phyloP scores from a whole-genome alignment of 2,113 vertebrate genomes.

The Nesogale talazaci region DNA sequence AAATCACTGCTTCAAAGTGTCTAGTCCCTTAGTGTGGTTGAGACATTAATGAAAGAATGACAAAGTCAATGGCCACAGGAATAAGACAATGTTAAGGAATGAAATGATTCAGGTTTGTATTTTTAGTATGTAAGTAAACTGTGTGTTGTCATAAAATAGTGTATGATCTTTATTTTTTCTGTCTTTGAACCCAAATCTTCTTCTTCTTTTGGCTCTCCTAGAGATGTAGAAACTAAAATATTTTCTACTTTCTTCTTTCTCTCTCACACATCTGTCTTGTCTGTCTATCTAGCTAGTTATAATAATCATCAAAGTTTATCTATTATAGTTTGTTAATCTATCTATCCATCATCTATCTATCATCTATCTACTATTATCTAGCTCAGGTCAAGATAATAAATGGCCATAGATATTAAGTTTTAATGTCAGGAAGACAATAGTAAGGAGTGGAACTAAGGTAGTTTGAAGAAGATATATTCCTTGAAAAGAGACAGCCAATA shows the following conservation, averaged over 20 bases:
- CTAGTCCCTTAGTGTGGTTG: background rate
- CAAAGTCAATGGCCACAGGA: background rate
- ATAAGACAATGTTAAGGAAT: no score
- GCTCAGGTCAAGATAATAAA: background rate
- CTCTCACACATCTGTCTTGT: background rate
- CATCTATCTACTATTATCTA: no score
- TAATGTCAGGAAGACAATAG: accelerated
- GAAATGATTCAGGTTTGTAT: background rate
- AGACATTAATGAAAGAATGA: background rate
- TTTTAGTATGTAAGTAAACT: background rate
- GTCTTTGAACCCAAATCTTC: background rate
- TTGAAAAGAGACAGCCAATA: background rate
- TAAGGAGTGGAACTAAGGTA: background rate
- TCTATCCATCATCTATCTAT: no score
- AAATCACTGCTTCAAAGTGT: background rate
- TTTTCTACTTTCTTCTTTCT: background rate
- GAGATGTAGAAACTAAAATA: background rate
- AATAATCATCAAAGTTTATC: no score
- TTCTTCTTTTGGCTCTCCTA: background rate
- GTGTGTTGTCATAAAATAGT: background rate
- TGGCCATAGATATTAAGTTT: background rate
- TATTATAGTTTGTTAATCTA: no score
- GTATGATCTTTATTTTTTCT: background rate
- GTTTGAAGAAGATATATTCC: background rate
- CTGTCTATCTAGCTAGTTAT: no score